Percentiles rank a stretch among this genome's conserved stretches.
Conservation (phyloP, 2,797 vertebrate species). For the Lacerta viridis region DNA sequence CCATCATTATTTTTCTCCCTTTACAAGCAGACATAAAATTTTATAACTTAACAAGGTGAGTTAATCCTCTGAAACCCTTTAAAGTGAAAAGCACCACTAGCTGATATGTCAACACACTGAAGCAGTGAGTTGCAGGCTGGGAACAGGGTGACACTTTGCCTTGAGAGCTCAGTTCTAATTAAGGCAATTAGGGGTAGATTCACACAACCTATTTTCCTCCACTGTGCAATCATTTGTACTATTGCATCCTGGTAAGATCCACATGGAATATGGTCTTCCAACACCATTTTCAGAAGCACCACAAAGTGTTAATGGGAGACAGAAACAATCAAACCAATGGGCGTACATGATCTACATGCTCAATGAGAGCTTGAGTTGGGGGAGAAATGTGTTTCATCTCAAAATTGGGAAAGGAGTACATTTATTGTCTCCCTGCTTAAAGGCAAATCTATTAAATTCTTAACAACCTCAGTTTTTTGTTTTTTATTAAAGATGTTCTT, state of each 20-base stretch:
- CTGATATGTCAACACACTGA: constrained; percentile 3
- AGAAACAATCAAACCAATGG: neutral
- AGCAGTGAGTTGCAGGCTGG: constrained; percentile 17
- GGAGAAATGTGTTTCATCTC: no score
- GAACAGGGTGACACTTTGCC: constrained; percentile 36
- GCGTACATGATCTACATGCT: neutral
- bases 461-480: no score
- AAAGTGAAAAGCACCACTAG: neutral
- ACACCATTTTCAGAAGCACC: neutral
- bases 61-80: constrained; percentile 56
- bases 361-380: no score
- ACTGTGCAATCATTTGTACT: neutral
- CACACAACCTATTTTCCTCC: neutral
- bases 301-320: neutral
- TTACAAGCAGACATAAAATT: constrained; percentile 53
- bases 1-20: neutral
- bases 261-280: neutral
- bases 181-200: neutral
- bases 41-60: constrained; percentile 54
- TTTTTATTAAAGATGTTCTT: no score
- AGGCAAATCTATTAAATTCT: no score
- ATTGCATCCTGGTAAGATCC: constrained; percentile 1
- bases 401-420: no score
- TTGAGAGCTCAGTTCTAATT: constrained; percentile 37
- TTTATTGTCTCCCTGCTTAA: no score